These are phyloP conservation scores for Dusona sp. DNA, from an alignment of 2,888 invertebrate species.

Conservation along the genomic window DNA sequence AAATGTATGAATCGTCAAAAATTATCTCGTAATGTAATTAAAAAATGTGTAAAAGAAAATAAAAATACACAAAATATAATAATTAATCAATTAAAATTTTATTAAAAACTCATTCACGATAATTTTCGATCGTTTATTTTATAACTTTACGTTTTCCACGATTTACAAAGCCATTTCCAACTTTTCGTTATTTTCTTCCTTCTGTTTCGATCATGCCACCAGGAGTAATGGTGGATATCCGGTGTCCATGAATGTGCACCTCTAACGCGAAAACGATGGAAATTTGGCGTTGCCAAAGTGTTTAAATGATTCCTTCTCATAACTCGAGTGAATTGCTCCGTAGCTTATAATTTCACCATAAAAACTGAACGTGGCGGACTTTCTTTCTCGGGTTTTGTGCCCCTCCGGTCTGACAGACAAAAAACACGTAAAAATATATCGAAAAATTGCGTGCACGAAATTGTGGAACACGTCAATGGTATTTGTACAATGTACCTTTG, in stretches of 20 bases:
- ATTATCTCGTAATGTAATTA: background rate
- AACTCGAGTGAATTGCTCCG: conserved; percentile 1
- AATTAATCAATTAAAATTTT: background rate
- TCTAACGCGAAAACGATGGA: background rate
- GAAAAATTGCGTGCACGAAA: conserved; percentile 40
- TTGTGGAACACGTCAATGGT: conserved; percentile 27
- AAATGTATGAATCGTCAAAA: background rate
- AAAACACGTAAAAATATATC: background rate
- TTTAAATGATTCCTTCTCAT: conserved; percentile 1
- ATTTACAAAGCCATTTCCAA: background rate
- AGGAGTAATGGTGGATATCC: background rate
- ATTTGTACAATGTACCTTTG: conserved; percentile 34
- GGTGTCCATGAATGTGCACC: background rate
- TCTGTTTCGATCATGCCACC: background rate
- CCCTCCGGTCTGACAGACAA: background rate
- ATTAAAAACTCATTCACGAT: background rate
- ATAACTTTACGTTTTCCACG: conserved; percentile 28
- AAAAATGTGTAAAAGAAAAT: background rate
- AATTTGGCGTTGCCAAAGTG: background rate
- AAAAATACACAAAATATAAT: background rate
- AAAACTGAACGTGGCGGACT: background rate
- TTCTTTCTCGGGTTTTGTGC: background rate
- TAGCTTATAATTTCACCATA: conserved; percentile 37
- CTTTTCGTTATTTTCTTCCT: background rate
- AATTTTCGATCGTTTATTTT: background rate